These are phyloP conservation scores for Struthidea cinerea DNA, from an alignment of 2,113 vertebrate species.

Conservation along the genomic window DNA sequence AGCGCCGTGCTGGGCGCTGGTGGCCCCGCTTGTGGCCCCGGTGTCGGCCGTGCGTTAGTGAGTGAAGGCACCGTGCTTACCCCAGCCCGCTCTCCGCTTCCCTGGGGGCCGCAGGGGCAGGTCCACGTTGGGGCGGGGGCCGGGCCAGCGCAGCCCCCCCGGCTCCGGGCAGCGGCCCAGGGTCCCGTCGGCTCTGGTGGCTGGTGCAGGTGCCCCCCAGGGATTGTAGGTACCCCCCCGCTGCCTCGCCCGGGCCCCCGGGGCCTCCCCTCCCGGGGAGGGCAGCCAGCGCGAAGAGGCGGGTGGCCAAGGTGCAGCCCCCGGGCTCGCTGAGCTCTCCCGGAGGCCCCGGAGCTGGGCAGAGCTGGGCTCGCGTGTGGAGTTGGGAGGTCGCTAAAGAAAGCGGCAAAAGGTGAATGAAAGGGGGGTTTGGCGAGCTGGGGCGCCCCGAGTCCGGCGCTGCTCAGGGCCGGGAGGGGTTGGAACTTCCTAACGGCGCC, in stretches of 20 bases:
- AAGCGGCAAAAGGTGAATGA: neutral
- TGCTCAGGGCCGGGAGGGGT: neutral
- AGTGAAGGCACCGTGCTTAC: neutral
- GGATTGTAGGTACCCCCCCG: rapidly evolving
- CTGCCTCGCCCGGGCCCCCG: neutral
- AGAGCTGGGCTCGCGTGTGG: neutral
- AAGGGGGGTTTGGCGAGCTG: rapidly evolving
- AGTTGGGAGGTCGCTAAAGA: neutral
- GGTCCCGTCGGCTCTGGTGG: neutral
- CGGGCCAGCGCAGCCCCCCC: neutral
- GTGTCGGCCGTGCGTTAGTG: no score
- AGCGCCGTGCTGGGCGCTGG: neutral
- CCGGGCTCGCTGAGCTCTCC: neutral
- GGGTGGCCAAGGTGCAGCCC: neutral
- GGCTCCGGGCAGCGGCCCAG: neutral
- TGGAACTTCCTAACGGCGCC: neutral
- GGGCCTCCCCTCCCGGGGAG: rapidly evolving
- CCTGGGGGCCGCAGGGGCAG: rapidly evolving
- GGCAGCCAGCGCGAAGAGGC: no score
- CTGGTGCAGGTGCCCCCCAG: neutral
- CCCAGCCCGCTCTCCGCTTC: rapidly evolving
- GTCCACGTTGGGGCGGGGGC: neutral
- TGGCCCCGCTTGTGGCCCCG: neutral
- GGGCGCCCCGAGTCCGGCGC: rapidly evolving
- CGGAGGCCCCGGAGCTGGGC: neutral